A percentile compares a stretch with the other conserved stretches of the same genome.
phyloP scores from a whole-genome alignment of 2,113 vertebrate genomes.

The Passerina amoena region DNA sequence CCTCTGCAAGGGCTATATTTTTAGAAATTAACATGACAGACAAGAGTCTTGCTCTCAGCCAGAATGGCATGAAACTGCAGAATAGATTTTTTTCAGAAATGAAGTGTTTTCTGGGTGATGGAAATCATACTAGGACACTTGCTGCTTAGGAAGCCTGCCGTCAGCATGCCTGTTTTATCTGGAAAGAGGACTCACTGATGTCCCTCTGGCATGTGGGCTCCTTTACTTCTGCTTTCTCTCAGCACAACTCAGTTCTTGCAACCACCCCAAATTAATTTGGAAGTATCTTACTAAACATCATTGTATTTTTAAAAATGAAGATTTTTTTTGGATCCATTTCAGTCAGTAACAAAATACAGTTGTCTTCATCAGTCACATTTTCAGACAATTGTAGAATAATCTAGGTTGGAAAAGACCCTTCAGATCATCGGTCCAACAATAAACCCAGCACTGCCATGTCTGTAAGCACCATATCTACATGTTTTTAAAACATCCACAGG shows the following conservation, averaged over 20 bases:
- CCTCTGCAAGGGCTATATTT: not conserved
- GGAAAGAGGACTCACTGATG: not conserved
- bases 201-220: not conserved
- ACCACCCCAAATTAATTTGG: not conserved
- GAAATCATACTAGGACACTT: not conserved
- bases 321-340: not conserved
- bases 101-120: not conserved
- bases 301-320: not conserved
- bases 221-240: not conserved
- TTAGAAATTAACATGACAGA: not conserved
- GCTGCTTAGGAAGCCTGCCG: not conserved
- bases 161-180: not conserved
- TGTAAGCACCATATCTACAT: not conserved
- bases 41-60: not conserved
- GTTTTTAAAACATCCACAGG: not conserved
- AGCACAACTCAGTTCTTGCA: not conserved
- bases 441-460: not conserved
- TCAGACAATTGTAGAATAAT: not conserved
- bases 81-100: not conserved
- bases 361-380: not conserved
- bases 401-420: not conserved
- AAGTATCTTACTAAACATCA: not conserved
- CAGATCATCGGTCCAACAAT: accelerated
- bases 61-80: not conserved
- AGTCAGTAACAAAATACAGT: not conserved